Evolutionary conservation across 1,140 invertebrate species (phyloP).

Genomic region (Laupala kohalensis): DNA sequence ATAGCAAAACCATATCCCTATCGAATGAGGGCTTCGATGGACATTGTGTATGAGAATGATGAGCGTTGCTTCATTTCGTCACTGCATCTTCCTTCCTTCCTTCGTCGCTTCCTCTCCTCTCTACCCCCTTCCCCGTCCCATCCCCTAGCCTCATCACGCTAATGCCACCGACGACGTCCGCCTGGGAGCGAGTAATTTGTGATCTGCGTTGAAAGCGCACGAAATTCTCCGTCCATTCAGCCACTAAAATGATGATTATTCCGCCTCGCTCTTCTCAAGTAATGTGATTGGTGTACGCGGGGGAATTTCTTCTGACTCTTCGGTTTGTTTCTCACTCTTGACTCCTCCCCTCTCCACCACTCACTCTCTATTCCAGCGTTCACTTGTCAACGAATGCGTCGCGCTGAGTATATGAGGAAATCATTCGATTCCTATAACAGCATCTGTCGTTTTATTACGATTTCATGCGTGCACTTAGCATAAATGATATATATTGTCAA

Average conservation of each 20-base stretch:
- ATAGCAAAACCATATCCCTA: no score
- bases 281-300: neutral
- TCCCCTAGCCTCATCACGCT: neutral
- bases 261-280: neutral
- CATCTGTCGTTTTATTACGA: no score
- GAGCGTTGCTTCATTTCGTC: no score
- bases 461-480: no score
- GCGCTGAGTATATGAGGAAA: no score
- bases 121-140: no score
- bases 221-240: neutral
- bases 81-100: no score
- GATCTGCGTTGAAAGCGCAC: neutral
- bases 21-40: no score
- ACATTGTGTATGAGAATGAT: no score
- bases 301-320: neutral
- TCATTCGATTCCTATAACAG: no score
- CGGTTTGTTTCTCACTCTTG: neutral
- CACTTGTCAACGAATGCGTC: no score
- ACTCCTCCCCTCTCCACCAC: neutral
- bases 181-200: neutral
- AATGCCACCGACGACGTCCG: neutral
- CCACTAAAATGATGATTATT: neutral
- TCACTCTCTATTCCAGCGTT: neutral
- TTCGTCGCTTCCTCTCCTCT: neutral
- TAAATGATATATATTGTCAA: no score